Conservation (phyloP, 2,113 vertebrate genomes). For the Condylura cristata region DNA sequence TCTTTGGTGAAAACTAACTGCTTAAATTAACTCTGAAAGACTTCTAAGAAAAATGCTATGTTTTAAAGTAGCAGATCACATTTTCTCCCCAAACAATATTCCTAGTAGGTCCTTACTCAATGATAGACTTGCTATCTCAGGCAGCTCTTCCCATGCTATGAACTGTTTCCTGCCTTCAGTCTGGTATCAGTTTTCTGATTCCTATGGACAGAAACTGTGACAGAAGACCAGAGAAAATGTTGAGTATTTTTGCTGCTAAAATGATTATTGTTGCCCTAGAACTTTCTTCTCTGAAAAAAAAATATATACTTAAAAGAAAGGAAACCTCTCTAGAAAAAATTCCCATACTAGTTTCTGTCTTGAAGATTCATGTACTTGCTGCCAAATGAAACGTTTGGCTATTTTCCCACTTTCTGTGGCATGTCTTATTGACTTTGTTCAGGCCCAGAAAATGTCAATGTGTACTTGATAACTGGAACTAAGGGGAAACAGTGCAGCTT, state of each 20-base stretch:
- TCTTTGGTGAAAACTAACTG: background rate
- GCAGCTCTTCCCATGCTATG: background rate
- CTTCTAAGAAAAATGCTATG: background rate
- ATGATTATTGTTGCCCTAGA: background rate
- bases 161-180: background rate
- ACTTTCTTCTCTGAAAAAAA: conserved; percentile 48
- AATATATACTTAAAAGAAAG: conserved; percentile 46
- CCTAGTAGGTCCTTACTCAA: background rate
- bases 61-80: background rate
- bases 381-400: conserved; percentile 63
- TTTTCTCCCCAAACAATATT: background rate
- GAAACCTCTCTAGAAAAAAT: conserved; percentile 54
- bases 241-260: conserved; percentile 9
- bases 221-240: background rate
- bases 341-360: background rate
- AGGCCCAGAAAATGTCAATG: conserved; percentile 49
- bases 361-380: conserved; percentile 24
- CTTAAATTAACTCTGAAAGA: background rate
- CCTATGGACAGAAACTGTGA: background rate
- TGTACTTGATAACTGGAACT: conserved; percentile 62
- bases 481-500: conserved; percentile 49
- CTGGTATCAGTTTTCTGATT: background rate
- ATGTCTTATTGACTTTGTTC: conserved; percentile 66
- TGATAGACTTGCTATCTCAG: background rate
- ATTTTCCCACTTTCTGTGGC: background rate